Conservation (phyloP, 2,113 vertebrate genomes). For the Recurvirostra avosetta region DNA sequence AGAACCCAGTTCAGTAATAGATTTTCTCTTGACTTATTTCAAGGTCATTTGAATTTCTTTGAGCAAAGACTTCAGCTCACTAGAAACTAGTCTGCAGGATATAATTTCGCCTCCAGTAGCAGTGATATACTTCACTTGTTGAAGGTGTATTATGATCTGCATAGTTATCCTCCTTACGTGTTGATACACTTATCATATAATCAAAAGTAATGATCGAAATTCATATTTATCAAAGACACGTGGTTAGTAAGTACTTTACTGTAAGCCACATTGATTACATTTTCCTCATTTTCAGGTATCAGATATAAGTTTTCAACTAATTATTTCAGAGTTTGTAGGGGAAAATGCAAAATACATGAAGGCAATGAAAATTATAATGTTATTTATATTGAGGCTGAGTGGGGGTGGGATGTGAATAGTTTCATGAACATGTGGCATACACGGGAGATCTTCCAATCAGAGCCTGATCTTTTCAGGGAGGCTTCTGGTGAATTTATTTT, state of each 20-base stretch:
- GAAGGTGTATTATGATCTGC: neutral
- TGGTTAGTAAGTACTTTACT: neutral
- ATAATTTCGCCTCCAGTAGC: neutral
- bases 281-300: neutral
- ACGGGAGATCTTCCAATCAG: neutral
- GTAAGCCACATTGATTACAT: neutral
- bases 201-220: neutral
- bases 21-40: neutral
- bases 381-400: neutral
- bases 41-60: neutral
- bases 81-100: neutral
- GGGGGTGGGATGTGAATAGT: neutral
- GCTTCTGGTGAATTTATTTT: conserved; percentile 15
- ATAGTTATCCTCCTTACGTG: neutral
- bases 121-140: neutral
- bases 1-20: neutral
- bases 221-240: neutral
- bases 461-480: neutral
- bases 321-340: neutral
- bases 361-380: neutral
- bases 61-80: neutral
- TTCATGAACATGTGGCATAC: neutral
- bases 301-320: neutral
- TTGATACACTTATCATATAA: neutral
- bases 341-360: neutral